Evolutionary conservation across 2,797 vertebrate genomes (phyloP).

Genomic region (Catamblyrhynchus diadema): DNA sequence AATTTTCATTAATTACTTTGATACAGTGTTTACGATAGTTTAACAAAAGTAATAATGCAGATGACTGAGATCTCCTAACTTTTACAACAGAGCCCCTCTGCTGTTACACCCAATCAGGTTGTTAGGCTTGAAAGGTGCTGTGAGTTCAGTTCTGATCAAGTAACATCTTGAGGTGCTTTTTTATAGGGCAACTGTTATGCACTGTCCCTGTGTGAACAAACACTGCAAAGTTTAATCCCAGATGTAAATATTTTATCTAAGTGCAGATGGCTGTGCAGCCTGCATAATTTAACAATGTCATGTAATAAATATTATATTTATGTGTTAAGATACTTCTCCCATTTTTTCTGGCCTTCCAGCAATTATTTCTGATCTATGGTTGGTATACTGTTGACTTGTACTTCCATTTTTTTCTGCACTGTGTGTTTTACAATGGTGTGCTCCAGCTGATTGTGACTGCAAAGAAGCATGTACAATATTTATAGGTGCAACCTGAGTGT

Average conservation of each 20-base stretch:
- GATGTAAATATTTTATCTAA: neutral
- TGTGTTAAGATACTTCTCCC: neutral
- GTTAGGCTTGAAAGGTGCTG: neutral
- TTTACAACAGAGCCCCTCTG: neutral
- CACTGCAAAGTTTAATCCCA: neutral
- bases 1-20: neutral
- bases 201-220: neutral
- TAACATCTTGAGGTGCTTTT: neutral
- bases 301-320: neutral
- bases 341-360: neutral
- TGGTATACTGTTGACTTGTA: neutral
- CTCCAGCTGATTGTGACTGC: neutral
- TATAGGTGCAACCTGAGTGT: neutral
- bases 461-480: neutral
- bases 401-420: neutral
- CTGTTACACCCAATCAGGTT: neutral
- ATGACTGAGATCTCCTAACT: neutral
- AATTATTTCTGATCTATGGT: neutral
- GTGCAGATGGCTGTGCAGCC: neutral
- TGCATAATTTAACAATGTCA: neutral
- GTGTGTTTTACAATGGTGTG: neutral
- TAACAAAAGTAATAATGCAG: neutral
- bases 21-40: neutral
- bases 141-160: neutral
- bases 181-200: neutral